Conservation (phyloP, 2,113 vertebrate genomes). For the Eonycteris spelaea region DNA sequence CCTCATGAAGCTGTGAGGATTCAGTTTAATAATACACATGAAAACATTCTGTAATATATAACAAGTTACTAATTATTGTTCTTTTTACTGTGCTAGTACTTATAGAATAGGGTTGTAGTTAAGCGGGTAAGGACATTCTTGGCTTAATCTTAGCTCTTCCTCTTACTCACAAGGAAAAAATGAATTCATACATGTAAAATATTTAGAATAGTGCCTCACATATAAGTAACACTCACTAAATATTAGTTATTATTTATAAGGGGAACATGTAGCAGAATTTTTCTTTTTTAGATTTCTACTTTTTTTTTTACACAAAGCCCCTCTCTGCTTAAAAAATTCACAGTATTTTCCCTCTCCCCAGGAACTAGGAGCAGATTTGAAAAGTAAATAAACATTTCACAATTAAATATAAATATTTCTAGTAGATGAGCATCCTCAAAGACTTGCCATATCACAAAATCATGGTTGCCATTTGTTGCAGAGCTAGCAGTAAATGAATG, state of each 20-base stretch:
- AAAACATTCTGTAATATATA: background rate
- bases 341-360: background rate
- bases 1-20: background rate
- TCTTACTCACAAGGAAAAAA: background rate
- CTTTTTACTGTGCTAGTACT: background rate
- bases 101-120: background rate
- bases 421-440: background rate
- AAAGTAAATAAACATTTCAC: background rate
- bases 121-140: background rate
- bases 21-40: background rate
- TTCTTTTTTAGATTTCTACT: background rate
- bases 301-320: background rate
- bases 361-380: background rate
- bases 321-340: slow-evolving; percentile 11
- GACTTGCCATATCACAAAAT: background rate
- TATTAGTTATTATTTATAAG: background rate
- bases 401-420: background rate
- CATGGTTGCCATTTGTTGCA: background rate
- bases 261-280: background rate
- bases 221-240: background rate
- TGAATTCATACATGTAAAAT: background rate
- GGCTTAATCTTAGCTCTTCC: background rate
- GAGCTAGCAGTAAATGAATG: background rate
- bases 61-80: background rate
- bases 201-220: background rate